A percentile compares a stretch with the other conserved stretches of the same genome.
Conservation (phyloP, 2,797 vertebrate species). For the Pempheris klunzingeri region DNA sequence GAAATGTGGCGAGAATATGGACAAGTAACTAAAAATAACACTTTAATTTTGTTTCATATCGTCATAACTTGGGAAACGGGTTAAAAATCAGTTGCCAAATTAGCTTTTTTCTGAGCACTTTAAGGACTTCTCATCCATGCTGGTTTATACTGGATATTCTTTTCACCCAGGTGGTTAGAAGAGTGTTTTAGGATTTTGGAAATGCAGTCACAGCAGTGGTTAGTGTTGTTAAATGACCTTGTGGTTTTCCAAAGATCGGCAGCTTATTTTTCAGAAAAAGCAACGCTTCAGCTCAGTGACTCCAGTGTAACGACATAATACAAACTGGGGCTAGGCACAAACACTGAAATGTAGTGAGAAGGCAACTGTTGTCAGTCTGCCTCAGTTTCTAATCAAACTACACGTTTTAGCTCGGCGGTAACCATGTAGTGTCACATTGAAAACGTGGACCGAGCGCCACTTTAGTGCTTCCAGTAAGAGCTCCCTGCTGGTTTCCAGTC, state of each 20-base stretch:
- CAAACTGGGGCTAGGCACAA: constrained; percentile 45
- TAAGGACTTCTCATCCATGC: background rate
- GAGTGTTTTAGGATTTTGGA: background rate
- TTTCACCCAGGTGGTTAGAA: background rate
- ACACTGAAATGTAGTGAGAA: constrained; percentile 43
- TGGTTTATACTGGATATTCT: background rate
- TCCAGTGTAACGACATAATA: constrained; percentile 13
- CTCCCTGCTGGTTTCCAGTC: constrained; percentile 53
- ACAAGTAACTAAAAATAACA: background rate
- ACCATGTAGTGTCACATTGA: constrained; percentile 46
- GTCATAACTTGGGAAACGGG: background rate
- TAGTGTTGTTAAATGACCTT: background rate
- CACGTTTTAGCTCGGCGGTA: constrained; percentile 18
- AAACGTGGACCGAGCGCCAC: constrained; percentile 10
- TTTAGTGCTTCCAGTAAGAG: constrained; percentile 46
- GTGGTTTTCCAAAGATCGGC: background rate
- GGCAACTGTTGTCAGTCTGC: constrained; percentile 7
- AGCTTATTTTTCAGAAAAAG: background rate
- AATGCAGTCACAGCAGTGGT: background rate
- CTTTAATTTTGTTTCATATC: background rate
- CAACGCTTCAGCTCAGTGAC: constrained; percentile 7
- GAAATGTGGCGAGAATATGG: background rate
- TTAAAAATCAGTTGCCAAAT: background rate
- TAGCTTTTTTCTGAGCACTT: background rate
- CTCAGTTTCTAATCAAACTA: constrained; percentile 16